Evolutionary conservation across 1,140 invertebrate genomes (phyloP).

Genomic region (Drosophila aff.): DNA sequence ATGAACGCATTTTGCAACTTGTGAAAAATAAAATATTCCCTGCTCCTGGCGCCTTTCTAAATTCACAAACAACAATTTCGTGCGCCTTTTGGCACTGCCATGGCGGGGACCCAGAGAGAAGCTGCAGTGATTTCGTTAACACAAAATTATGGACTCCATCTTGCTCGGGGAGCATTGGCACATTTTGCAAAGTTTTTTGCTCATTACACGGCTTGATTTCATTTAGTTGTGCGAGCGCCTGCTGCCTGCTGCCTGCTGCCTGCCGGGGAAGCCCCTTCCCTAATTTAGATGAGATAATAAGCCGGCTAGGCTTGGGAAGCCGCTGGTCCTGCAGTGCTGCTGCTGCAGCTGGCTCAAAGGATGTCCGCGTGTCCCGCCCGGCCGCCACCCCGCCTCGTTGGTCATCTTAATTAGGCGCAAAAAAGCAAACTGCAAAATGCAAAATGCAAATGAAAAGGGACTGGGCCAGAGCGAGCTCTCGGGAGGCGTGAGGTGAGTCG

Average conservation of each 20-base stretch:
- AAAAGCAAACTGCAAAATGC: constrained; percentile 58
- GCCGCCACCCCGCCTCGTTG: constrained; percentile 25
- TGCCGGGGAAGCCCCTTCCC: constrained; percentile 37
- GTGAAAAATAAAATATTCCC: constrained; percentile 4
- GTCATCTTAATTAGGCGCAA: constrained; percentile 59
- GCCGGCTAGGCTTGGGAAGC: constrained; percentile 33
- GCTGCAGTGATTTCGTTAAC: constrained; percentile 29
- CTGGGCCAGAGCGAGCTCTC: neutral
- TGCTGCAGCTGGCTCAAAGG: constrained; percentile 25
- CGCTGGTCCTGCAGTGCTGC: constrained; percentile 1
- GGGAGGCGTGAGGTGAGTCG: neutral
- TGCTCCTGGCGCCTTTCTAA: neutral
- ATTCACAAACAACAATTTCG: constrained; percentile 7
- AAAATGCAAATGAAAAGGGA: constrained; percentile 60
- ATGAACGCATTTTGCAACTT: constrained; percentile 12
- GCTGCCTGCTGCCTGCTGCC: neutral
- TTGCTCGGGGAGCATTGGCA: constrained; percentile 37
- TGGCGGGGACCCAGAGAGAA: no score
- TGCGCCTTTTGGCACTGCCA: constrained; percentile 6
- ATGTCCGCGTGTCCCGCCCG: constrained; percentile 1
- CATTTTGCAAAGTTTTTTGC: constrained; percentile 56
- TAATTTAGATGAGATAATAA: constrained; percentile 70
- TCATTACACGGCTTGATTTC: constrained; percentile 70
- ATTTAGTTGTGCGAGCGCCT: constrained; percentile 34
- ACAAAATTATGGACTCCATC: constrained; percentile 46